These are phyloP conservation scores for Meteorus cinctellus DNA, from an alignment of 2,888 invertebrate species.

Conservation along the genomic window DNA sequence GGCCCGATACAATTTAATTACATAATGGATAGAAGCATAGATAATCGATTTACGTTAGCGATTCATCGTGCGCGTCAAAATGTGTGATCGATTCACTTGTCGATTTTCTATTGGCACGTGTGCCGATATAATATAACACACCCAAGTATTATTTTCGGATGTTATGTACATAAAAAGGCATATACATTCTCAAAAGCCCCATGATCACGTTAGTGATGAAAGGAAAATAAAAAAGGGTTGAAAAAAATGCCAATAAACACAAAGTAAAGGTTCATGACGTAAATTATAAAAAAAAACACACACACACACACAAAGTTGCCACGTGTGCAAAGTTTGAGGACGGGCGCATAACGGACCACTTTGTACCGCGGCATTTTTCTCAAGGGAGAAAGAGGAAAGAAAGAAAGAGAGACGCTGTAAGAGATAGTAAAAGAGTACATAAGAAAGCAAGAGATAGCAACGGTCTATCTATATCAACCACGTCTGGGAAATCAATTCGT, in stretches of 20 bases:
- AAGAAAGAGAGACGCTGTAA: not conserved
- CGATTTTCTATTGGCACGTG: slow-evolving; percentile 14
- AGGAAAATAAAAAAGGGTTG: not conserved
- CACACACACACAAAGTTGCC: not conserved
- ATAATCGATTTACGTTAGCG: slow-evolving; percentile 43
- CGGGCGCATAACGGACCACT: not conserved
- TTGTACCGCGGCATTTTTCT: not conserved
- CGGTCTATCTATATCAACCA: not conserved
- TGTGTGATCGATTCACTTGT: slow-evolving; percentile 37
- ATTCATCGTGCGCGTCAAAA: slow-evolving; percentile 38
- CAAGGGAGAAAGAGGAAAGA: not conserved
- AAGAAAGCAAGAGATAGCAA: not conserved
- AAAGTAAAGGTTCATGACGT: slow-evolving; percentile 10
- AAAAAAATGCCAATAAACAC: slow-evolving; percentile 7
- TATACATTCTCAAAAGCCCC: not conserved
- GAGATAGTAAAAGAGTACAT: not conserved
- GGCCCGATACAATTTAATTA: slow-evolving; percentile 41
- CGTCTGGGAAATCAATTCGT: slow-evolving; percentile 10
- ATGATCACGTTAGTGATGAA: slow-evolving; percentile 8
- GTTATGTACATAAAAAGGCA: not conserved
- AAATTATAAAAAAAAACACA: not conserved
- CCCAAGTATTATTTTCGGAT: not conserved
- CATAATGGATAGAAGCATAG: slow-evolving; percentile 42
- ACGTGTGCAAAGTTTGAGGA: slow-evolving; percentile 10
- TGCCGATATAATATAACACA: not conserved